Base-by-base conservation (phyloP, 2,113 vertebrate species). In the Plectropomus leopardus region DNA sequence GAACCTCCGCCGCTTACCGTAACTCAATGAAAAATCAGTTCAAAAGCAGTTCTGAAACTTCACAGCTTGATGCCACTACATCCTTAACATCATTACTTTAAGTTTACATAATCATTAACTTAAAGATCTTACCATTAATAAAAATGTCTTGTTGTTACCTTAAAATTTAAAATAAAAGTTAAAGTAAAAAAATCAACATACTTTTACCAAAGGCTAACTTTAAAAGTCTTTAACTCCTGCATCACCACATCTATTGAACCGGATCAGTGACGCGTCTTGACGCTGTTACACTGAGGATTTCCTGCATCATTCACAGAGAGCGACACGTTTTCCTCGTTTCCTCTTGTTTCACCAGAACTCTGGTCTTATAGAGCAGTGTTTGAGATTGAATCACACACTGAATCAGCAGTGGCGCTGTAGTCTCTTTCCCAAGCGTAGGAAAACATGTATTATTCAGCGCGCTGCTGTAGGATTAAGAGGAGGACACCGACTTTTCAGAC, bases 381-480 rank as follows among this genome's bases (percentile, higher is more conserved):
- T 44, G 5, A 67, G 60, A 44, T 21, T 74, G 73, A 73, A 78
- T 84, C 78, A 64, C 77, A 68, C 21, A 0, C 61, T 71, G 78
- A 82, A 86, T 88, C 83, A 82, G 69, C 45, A 24, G 50, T n/a
- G 34, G 67, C n/a, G 24, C 16, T 40, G 44, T 19, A 3, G 34
- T 79, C 55, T 68, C 42, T 70, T 44, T 57, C 42, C 50, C 50
- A 34, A 30, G 55, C 32, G 14, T 47, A 30, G 57, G 5, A 44
- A 64, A 26, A 16, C 81, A 81, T 86, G 67, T 55, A 85, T 88
- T 80, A 90, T 88, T 92, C 81, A 87, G 47, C 13, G n/a, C 2
- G 1, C 59, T 4, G 61, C 77, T 73, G 76, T 53, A 78, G 83
- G 86, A 81, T 85, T 77, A 70, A 72, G 78, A 82, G 48, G 68